Evolutionary conservation across 2,113 vertebrate genomes (phyloP).

Genomic region (Dicerorhinus sumatrensis): DNA sequence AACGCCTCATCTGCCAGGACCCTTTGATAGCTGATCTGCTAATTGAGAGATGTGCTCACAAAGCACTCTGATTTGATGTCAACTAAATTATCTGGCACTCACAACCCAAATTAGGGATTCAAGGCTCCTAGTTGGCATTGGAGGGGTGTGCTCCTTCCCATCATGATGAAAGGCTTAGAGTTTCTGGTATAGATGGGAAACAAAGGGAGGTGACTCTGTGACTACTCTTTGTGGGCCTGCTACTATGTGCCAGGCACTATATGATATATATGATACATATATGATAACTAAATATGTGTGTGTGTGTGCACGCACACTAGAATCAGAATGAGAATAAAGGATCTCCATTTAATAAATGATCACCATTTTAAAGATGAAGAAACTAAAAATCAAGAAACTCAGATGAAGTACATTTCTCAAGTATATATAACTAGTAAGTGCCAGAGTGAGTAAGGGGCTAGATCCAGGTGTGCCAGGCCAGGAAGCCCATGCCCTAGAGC

Average conservation of each 20-base stretch:
- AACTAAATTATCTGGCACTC: conserved; percentile 71
- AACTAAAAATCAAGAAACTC: neutral
- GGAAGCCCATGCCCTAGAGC: neutral
- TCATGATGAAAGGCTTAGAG: conserved; percentile 37
- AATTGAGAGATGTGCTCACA: conserved; percentile 67
- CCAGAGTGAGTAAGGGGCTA: neutral
- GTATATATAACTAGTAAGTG: neutral
- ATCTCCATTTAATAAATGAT: neutral
- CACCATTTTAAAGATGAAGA: neutral
- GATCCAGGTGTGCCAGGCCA: neutral
- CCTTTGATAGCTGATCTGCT: conserved; percentile 74
- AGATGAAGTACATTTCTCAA: neutral
- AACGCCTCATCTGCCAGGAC: conserved; percentile 42
- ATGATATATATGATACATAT: too few species aligned
- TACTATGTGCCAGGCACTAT: neutral
- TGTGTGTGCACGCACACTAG: neutral
- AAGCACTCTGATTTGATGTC: conserved; percentile 62
- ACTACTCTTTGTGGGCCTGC: neutral
- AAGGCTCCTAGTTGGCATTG: neutral
- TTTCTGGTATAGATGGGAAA: neutral
- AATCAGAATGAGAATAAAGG: neutral
- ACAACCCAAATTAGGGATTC: conserved; percentile 72
- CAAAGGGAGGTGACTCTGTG: neutral
- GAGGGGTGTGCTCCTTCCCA: conserved; percentile 24
- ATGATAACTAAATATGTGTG: neutral